These are phyloP conservation scores for Habropoda laboriosa DNA, from an alignment of 1,140 invertebrate species.

Conservation along the genomic window DNA sequence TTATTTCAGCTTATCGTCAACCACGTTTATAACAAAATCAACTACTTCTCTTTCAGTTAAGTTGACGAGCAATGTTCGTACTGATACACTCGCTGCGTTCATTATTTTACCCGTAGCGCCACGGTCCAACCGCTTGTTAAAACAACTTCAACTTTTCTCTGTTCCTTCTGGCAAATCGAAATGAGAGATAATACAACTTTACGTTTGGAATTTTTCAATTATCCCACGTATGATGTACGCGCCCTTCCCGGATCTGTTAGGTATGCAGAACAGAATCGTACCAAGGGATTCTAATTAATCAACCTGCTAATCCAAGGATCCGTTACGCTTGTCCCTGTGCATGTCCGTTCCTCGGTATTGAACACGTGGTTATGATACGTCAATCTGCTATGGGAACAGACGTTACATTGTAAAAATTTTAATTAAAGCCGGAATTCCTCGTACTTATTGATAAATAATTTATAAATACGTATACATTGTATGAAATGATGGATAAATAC, in stretches of 20 bases:
- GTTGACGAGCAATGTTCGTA: no score
- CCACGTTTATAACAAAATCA: no score
- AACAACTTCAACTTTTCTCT: background rate
- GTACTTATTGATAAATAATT: background rate
- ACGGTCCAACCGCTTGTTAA: background rate
- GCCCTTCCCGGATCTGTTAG: background rate
- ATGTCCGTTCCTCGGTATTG: constrained; percentile 4
- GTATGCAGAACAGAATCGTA: constrained; percentile 3
- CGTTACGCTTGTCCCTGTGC: background rate
- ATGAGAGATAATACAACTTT: background rate
- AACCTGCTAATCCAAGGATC: constrained; percentile 13
- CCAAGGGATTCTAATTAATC: constrained; percentile 18
- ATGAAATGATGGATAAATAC: no score
- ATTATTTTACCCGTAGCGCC: no score
- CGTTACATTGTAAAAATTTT: background rate
- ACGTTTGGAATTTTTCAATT: background rate
- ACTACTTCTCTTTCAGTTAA: no score
- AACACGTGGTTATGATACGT: constrained; percentile 9
- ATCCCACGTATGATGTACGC: no score
- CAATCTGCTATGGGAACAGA: background rate
- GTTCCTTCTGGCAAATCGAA: background rate
- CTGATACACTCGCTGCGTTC: no score
- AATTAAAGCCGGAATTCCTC: no score
- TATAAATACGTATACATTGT: no score
- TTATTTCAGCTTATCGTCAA: no score